Conservation (phyloP, 1,140 invertebrate species). For the Bursaphelenchus mucronatus region DNA sequence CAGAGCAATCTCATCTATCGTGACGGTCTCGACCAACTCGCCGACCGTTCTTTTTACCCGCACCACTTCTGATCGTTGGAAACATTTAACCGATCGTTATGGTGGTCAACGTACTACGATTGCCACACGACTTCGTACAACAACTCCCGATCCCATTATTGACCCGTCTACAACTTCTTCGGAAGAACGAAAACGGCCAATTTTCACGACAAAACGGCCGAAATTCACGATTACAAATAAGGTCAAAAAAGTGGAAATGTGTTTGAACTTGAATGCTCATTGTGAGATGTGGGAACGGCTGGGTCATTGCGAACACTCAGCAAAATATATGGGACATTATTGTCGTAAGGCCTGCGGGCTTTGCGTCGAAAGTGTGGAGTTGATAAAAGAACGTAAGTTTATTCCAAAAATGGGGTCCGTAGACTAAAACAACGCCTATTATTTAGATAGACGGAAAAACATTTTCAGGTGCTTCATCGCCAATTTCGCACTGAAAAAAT, state of each 20-base stretch:
- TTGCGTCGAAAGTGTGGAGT: slow-evolving; percentile 30
- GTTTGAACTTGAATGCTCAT: slow-evolving; percentile 58
- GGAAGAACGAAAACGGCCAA: slow-evolving; percentile 6
- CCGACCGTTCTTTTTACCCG: slow-evolving; percentile 14
- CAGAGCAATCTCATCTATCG: slow-evolving; percentile 4
- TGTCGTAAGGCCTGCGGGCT: slow-evolving; percentile 56
- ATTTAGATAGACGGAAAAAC: no score
- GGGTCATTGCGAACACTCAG: slow-evolving; percentile 58
- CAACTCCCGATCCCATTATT: slow-evolving; percentile 20
- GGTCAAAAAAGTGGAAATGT: slow-evolving; percentile 40
- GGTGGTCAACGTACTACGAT: not conserved
- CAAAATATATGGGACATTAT: slow-evolving; percentile 60
- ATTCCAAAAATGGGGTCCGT: no score
- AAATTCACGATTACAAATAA: slow-evolving; percentile 26
- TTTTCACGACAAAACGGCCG: slow-evolving; percentile 8
- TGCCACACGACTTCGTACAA: not conserved
- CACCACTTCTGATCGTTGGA: slow-evolving; percentile 35
- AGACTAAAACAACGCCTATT: no score
- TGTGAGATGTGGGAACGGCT: slow-evolving; percentile 60
- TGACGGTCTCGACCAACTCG: slow-evolving; percentile 7
- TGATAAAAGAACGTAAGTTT: no score
- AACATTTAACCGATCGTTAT: slow-evolving; percentile 12
- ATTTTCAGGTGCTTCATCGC: no score
- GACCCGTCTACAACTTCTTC: not conserved
- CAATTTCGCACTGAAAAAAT: no score